A percentile compares a stretch with the other conserved stretches of the same genome.
Conservation (phyloP, 2,888 invertebrate genomes). For the Atethmia centrago region DNA sequence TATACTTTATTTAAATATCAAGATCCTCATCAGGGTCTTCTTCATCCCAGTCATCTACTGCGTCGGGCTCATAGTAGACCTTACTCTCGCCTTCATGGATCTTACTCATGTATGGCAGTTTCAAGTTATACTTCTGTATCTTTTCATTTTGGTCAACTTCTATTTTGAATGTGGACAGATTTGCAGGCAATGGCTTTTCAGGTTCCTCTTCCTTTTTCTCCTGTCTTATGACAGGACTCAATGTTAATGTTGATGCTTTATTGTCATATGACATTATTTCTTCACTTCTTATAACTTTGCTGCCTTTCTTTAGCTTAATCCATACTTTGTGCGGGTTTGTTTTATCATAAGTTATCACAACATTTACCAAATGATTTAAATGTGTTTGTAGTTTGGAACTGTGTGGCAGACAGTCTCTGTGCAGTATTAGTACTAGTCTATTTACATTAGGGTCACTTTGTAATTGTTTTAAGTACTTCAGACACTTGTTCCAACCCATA, state of each 20-base stretch:
- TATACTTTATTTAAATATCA: slow-evolving; percentile 88
- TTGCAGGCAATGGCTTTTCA: slow-evolving; percentile 82
- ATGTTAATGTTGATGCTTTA: slow-evolving; percentile 76
- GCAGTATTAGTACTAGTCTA: slow-evolving; percentile 83
- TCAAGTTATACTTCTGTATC: slow-evolving; percentile 90
- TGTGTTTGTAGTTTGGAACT: slow-evolving; percentile 81
- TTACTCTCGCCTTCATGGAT: slow-evolving; percentile 90
- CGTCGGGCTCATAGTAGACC: slow-evolving; percentile 94
- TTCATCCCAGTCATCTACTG: slow-evolving; percentile 95
- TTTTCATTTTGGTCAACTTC: slow-evolving; percentile 91
- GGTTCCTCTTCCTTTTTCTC: slow-evolving; percentile 76
- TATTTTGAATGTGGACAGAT: slow-evolving; percentile 92
- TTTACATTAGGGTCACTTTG: slow-evolving; percentile 71
- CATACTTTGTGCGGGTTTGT: slow-evolving; percentile 72
- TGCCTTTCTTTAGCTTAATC: slow-evolving; percentile 87
- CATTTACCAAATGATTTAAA: slow-evolving; percentile 86
- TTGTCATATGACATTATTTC: slow-evolving; percentile 79
- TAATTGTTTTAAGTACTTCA: slow-evolving; percentile 75
- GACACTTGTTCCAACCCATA: slow-evolving; percentile 81
- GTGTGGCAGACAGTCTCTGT: slow-evolving; percentile 87
- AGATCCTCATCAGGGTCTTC: slow-evolving; percentile 97
- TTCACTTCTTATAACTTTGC: slow-evolving; percentile 88
- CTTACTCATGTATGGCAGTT: slow-evolving; percentile 91
- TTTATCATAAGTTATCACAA: slow-evolving; percentile 78
- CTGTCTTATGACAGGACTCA: slow-evolving; percentile 75